Evolutionary conservation across 2,113 vertebrate species (phyloP).

Genomic region (Gavialis gangeticus): DNA sequence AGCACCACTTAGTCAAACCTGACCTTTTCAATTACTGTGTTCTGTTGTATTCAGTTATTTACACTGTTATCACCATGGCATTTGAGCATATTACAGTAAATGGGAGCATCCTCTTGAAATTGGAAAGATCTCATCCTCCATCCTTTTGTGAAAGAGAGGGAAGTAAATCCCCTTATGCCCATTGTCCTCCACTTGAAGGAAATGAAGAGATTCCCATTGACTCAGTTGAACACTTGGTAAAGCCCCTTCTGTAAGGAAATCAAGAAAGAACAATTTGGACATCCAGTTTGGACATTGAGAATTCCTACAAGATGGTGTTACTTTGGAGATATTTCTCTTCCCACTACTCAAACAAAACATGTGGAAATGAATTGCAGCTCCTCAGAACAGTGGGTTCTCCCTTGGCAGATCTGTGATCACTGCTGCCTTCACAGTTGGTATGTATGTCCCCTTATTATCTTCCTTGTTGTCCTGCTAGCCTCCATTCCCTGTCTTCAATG

Average conservation of each 20-base stretch:
- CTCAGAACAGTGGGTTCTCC: neutral
- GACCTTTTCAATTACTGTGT: neutral
- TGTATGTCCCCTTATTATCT: neutral
- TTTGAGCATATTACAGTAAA: neutral
- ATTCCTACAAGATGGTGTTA: neutral
- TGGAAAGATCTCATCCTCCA: neutral
- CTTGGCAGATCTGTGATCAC: neutral
- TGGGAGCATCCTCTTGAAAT: neutral
- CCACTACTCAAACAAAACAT: neutral
- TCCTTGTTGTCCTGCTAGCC: neutral
- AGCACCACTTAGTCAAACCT: neutral
- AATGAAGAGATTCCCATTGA: neutral
- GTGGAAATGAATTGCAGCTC: neutral
- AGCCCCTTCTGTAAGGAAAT: neutral
- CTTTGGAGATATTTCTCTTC: neutral
- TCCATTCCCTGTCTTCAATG: neutral
- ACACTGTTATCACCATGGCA: conserved; percentile 19
- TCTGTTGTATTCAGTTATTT: conserved; percentile 35
- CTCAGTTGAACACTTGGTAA: accelerated
- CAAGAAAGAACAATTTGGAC: neutral
- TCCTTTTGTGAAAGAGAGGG: neutral
- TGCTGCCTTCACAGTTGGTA: neutral
- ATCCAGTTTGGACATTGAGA: neutral
- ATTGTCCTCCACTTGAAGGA: neutral
- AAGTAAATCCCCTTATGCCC: neutral